Conservation (phyloP, 1,140 invertebrate genomes). For the Parasteatoda tepidariorum region DNA sequence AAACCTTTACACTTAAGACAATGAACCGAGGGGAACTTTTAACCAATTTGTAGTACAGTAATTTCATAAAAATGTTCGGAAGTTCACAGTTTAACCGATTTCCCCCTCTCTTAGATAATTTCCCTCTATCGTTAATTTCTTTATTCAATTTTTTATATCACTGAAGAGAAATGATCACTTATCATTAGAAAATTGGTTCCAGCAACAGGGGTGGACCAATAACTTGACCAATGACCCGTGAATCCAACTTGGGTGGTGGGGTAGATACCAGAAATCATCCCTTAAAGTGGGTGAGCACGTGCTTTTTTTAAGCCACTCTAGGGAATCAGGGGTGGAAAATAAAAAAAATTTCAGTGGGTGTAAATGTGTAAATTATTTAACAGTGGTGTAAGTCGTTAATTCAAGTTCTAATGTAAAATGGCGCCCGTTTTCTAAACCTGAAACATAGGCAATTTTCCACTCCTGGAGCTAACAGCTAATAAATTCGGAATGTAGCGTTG, state of each 20-base stretch:
- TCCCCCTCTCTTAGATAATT: too few species aligned
- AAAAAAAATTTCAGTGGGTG: not conserved
- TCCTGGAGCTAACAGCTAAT: too few species aligned
- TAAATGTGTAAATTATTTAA: not conserved
- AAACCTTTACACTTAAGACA: too few species aligned
- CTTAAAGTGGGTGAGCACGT: not conserved
- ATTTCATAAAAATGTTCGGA: too few species aligned
- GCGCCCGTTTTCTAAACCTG: too few species aligned
- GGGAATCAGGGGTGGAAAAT: not conserved
- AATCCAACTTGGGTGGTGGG: not conserved
- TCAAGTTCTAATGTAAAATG: not conserved
- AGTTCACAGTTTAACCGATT: too few species aligned
- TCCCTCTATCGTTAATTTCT: too few species aligned
- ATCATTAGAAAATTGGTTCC: constrained; percentile 32
- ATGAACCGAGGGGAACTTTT: too few species aligned
- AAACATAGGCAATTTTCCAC: too few species aligned
- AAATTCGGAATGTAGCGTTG: too few species aligned
- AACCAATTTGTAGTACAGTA: too few species aligned
- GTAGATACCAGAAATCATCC: constrained; percentile 4
- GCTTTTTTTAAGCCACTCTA: constrained; percentile 2
- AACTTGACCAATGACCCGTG: constrained; percentile 48
- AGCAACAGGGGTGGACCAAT: constrained; percentile 4
- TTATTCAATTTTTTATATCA: too few species aligned
- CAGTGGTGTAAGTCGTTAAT: not conserved
- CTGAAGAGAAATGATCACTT: constrained; percentile 13